These are phyloP conservation scores for Gouania willdenowi DNA, from an alignment of 2,797 vertebrate genomes.

Conservation along the genomic window DNA sequence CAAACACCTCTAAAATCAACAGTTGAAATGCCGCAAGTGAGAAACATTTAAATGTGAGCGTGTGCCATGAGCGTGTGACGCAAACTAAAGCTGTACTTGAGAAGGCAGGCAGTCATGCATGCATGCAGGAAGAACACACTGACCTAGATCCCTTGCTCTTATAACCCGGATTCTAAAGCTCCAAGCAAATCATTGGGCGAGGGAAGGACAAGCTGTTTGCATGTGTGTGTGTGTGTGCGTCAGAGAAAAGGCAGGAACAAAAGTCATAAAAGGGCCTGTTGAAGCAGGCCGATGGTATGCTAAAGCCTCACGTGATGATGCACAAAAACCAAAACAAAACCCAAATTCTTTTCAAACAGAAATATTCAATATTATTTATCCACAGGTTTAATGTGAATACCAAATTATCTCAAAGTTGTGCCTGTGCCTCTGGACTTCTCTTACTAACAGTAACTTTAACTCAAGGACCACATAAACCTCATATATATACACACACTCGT, in stretches of 20 bases:
- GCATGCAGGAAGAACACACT: conserved; percentile 46
- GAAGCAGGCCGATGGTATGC: conserved; percentile 45
- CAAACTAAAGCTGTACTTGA: conserved; percentile 20
- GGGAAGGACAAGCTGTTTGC: neutral
- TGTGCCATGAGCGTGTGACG: conserved; percentile 4
- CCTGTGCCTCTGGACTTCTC: too few species aligned
- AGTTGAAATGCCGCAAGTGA: neutral
- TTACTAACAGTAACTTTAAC: too few species aligned
- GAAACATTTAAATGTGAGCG: neutral
- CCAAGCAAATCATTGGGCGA: conserved; percentile 11
- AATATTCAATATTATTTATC: too few species aligned
- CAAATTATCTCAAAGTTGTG: too few species aligned
- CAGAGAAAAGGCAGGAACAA: conserved; percentile 4
- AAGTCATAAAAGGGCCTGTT: conserved; percentile 39
- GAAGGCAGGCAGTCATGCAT: conserved; percentile 37
- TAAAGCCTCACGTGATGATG: conserved; percentile 49
- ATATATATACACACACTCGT: too few species aligned
- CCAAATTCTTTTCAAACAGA: too few species aligned
- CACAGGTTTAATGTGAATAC: too few species aligned
- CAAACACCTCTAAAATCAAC: conserved; percentile 14
- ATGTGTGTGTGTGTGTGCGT: neutral
- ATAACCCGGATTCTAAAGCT: conserved; percentile 54
- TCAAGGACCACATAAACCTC: too few species aligned
- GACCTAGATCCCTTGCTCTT: conserved; percentile 57
- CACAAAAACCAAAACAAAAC: too few species aligned